Percentiles rank a stretch among this genome's conserved stretches.
These are phyloP conservation scores for Puffinus mauretanicus DNA, from an alignment of 2,113 vertebrate genomes.

Conservation along the genomic window DNA sequence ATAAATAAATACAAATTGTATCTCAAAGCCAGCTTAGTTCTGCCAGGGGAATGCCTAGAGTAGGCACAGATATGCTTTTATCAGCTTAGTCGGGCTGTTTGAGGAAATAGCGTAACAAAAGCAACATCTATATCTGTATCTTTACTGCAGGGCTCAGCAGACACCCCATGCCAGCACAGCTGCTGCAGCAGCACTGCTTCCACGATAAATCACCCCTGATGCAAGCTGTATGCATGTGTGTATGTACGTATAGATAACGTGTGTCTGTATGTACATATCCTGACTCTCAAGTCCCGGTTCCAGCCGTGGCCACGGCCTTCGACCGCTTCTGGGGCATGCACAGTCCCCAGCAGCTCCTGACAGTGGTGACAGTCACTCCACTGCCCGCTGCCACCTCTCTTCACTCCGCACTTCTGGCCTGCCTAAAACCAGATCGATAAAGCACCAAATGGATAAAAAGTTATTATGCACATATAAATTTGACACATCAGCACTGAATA, in stretches of 20 bases:
- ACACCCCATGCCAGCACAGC: neutral
- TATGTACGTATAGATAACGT: fast-evolving
- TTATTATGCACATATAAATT: neutral
- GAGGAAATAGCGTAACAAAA: neutral
- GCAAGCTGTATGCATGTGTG: no score
- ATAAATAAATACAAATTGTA: neutral
- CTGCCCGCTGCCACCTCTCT: neutral
- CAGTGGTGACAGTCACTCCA: neutral
- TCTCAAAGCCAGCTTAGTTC: neutral
- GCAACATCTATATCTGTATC: neutral
- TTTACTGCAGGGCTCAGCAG: neutral
- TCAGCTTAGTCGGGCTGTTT: neutral
- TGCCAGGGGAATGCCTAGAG: neutral
- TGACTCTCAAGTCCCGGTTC: neutral
- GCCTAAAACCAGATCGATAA: neutral
- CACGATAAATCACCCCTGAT: fast-evolving
- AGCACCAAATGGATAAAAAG: neutral
- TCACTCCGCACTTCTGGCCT: neutral
- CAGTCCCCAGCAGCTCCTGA: neutral
- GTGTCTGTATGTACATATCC: neutral
- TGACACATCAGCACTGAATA: neutral
- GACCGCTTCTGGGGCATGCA: fast-evolving
- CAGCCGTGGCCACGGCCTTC: neutral
- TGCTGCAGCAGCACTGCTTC: neutral
- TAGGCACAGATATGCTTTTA: neutral